phyloP scores from a whole-genome alignment of 1,140 invertebrate genomes.

The Papilio polytes region DNA sequence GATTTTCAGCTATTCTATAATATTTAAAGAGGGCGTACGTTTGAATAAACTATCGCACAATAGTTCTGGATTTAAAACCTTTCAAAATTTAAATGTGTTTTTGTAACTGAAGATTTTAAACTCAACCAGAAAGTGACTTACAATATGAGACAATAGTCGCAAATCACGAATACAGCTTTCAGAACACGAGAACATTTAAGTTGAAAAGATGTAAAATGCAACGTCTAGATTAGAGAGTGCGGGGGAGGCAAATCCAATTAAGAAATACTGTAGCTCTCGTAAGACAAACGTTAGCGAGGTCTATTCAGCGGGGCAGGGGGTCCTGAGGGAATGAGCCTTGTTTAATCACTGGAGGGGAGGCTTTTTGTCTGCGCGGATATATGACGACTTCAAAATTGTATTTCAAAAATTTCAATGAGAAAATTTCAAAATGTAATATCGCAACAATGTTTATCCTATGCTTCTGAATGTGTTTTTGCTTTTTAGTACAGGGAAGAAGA shows the following conservation, averaged over 20 bases:
- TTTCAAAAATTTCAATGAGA: neutral
- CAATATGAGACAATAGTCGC: neutral
- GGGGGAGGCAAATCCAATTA: slow-evolving; percentile 17
- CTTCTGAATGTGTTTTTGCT: too few species aligned
- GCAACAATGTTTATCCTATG: neutral
- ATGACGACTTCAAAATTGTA: neutral
- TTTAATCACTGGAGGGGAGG: neutral
- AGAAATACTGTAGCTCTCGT: slow-evolving; percentile 17
- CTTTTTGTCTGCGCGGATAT: slow-evolving; percentile 7
- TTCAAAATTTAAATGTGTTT: too few species aligned
- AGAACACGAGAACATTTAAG: neutral
- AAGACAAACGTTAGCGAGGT: slow-evolving; percentile 14
- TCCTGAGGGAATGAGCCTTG: slow-evolving; percentile 9
- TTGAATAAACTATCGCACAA: too few species aligned
- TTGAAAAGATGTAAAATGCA: slow-evolving; percentile 14
- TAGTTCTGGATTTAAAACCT: too few species aligned
- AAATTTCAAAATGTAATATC: neutral
- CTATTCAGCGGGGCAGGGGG: slow-evolving; percentile 7
- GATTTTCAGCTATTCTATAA: neutral
- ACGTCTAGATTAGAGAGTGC: slow-evolving; percentile 5
- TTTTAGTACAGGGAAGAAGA: too few species aligned
- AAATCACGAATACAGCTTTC: neutral
- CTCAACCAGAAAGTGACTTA: neutral
- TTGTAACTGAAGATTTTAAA: too few species aligned
- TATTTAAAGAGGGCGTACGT: too few species aligned